A percentile compares a stretch with the other conserved stretches of the same genome.
Conservation (phyloP, 2,113 vertebrate species). For the Siphamia tubifer region DNA sequence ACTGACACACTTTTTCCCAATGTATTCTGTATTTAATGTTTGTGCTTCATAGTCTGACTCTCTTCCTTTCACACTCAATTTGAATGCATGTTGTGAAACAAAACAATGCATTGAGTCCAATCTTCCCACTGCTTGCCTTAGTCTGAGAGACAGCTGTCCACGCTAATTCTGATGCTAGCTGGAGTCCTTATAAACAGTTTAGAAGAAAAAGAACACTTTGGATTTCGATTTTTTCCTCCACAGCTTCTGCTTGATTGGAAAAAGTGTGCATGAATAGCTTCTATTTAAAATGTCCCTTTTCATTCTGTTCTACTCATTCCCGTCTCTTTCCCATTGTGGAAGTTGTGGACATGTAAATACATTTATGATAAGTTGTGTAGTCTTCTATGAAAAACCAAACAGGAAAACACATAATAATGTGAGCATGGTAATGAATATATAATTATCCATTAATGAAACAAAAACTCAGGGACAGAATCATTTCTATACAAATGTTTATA, state of each 20-base stretch:
- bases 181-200: constrained; percentile 6
- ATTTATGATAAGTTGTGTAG: no score
- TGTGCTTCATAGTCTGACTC: not conserved
- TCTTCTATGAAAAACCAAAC: no score
- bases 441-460: no score
- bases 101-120: constrained; percentile 17
- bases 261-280: not conserved
- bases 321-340: not conserved
- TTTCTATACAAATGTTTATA: no score
- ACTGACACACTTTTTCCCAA: not conserved
- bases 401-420: no score
- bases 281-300: not conserved
- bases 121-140: not conserved
- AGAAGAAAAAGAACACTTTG: not conserved
- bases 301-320: not conserved
- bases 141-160: constrained; percentile 24
- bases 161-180: constrained; percentile 17
- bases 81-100: constrained; percentile 18
- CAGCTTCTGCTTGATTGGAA: not conserved
- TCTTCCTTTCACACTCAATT: constrained; percentile 13
- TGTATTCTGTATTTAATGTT: not conserved
- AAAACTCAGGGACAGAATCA: no score
- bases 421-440: no score
- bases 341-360: not conserved
- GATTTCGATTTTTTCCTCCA: not conserved